Evolutionary conservation across 2,888 invertebrate species (phyloP).

Genomic region (Eurytoma californica): DNA sequence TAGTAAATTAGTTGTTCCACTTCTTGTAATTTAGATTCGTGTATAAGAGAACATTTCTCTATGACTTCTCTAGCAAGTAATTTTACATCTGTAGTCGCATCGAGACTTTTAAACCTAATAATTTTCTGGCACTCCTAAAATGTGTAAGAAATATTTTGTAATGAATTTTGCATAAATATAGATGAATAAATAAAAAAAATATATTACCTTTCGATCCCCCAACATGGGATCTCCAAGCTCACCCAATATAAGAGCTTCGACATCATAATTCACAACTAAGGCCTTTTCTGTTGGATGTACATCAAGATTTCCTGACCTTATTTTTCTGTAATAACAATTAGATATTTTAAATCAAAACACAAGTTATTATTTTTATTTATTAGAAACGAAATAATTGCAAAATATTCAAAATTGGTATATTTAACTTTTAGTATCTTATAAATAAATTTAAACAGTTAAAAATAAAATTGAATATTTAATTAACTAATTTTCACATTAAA

Average conservation of each 20-base stretch:
- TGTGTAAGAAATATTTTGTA: constrained; percentile 14
- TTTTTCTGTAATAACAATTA: constrained; percentile 76
- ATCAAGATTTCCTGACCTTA: constrained; percentile 87
- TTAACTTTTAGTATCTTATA: not conserved
- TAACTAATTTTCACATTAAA: no score
- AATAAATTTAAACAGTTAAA: not conserved
- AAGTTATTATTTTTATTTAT: no score
- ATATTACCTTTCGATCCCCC: constrained; percentile 85
- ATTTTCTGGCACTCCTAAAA: constrained; percentile 86
- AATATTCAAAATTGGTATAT: no score
- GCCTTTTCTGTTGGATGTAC: constrained; percentile 93
- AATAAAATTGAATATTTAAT: no score
- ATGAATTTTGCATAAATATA: not conserved
- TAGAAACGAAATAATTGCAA: no score
- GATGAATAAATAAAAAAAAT: constrained; percentile 26
- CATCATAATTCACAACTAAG: constrained; percentile 89
- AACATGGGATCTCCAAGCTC: constrained; percentile 87
- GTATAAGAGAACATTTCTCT: constrained; percentile 90
- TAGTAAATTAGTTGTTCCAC: constrained; percentile 92
- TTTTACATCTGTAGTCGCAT: constrained; percentile 86
- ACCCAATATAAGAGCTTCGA: constrained; percentile 89
- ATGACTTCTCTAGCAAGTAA: constrained; percentile 89
- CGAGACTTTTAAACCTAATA: constrained; percentile 87
- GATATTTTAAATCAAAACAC: not conserved
- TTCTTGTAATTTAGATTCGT: constrained; percentile 87